These are phyloP conservation scores for Aphidius gifuensis DNA, from an alignment of 1,140 invertebrate genomes.

Conservation along the genomic window DNA sequence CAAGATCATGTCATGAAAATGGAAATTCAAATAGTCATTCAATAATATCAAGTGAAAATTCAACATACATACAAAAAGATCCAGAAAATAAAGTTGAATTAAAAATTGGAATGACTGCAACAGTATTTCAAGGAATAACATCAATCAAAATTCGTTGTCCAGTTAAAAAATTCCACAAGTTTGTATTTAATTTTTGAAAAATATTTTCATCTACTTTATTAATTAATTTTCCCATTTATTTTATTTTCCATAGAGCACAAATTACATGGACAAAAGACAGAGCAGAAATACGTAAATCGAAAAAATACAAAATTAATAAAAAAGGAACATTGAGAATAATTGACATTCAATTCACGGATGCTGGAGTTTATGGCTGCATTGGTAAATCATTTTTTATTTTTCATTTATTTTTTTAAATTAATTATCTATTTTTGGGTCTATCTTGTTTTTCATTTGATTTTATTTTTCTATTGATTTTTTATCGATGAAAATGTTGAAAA, in stretches of 20 bases:
- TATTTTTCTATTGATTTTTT: too few species aligned
- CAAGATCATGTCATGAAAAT: constrained; percentile 63
- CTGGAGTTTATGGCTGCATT: constrained; percentile 79
- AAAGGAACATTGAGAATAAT: constrained; percentile 82
- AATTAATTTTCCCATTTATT: constrained; percentile 18
- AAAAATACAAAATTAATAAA: constrained; percentile 79
- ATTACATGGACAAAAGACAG: constrained; percentile 82
- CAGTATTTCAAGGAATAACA: constrained; percentile 75
- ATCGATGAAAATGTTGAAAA: too few species aligned
- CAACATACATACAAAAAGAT: constrained; percentile 76
- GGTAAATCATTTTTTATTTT: constrained; percentile 47
- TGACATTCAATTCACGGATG: constrained; percentile 71
- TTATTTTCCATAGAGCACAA: constrained; percentile 50
- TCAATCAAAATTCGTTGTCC: constrained; percentile 88
- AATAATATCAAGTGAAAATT: constrained; percentile 57
- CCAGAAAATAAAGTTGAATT: constrained; percentile 72
- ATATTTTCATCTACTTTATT: constrained; percentile 9
- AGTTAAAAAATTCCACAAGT: constrained; percentile 76
- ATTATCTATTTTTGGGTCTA: background rate
- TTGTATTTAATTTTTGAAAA: constrained; percentile 27
- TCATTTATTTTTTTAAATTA: constrained; percentile 7
- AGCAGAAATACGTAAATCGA: constrained; percentile 66
- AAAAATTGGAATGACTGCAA: constrained; percentile 80
- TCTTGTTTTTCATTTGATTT: too few species aligned
- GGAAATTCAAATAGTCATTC: constrained; percentile 35